Evolutionary conservation across 2,113 vertebrate species (phyloP).

Genomic region (Equus przewalskii): DNA sequence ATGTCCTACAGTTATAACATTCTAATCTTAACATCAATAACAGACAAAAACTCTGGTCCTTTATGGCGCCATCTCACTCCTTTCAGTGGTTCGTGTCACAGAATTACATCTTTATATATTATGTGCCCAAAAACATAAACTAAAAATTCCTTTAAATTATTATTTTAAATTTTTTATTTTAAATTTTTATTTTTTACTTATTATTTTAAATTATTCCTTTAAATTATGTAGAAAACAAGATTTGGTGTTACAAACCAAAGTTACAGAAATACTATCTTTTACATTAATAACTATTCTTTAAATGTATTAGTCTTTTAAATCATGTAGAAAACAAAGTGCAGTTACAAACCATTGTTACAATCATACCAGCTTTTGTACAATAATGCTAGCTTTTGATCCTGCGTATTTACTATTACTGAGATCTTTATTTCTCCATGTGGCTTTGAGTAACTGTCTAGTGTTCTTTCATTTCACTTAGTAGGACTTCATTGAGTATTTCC

Average conservation of each 20-base stretch:
- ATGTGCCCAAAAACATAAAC: neutral
- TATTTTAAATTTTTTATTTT: neutral
- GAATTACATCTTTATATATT: neutral
- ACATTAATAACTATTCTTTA: neutral
- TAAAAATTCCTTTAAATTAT: neutral
- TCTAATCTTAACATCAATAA: neutral
- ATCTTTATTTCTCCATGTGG: neutral
- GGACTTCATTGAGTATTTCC: neutral
- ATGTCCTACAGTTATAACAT: neutral
- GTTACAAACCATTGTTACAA: neutral
- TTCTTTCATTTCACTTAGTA: neutral
- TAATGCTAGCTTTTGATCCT: neutral
- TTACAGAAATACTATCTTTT: neutral
- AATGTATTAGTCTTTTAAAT: constrained; percentile 13
- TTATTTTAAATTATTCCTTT: neutral
- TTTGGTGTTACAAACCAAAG: neutral
- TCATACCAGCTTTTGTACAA: neutral
- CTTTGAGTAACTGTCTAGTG: neutral
- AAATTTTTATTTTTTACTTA: neutral
- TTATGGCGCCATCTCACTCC: neutral
- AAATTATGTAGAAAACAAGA: neutral
- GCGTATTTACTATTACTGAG: neutral
- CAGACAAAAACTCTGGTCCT: neutral
- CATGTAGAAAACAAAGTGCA: neutral
- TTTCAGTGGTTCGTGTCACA: neutral